A percentile compares a stretch with the other conserved stretches of the same genome.
Conservation (phyloP, 2,888 invertebrate species). For the Theodoxus fluviatilis region DNA sequence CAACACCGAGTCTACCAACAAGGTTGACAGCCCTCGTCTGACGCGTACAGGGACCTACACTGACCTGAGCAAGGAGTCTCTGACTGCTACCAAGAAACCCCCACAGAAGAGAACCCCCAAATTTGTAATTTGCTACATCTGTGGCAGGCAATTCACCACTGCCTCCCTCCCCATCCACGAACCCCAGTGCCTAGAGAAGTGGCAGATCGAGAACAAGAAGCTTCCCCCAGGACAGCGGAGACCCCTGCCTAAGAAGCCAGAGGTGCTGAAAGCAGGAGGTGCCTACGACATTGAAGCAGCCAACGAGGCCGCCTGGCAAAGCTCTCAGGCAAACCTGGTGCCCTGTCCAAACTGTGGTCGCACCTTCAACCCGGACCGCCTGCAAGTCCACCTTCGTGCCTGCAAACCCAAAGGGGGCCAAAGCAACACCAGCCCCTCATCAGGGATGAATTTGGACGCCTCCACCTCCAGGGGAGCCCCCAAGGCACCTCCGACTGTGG, state of each 20-base stretch:
- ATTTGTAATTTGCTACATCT: slow-evolving; percentile 72
- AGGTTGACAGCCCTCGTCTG: too few relatives aligned
- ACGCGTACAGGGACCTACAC: too few relatives aligned
- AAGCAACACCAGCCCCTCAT: background rate
- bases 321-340: slow-evolving; percentile 69
- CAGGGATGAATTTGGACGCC: slow-evolving; percentile 9
- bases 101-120: slow-evolving; percentile 59
- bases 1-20: too few relatives aligned
- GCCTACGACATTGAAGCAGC: slow-evolving; percentile 39
- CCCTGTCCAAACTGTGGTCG: slow-evolving; percentile 73
- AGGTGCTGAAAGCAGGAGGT: slow-evolving; percentile 47
- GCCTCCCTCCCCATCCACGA: slow-evolving; percentile 73
- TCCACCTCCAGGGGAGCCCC: slow-evolving; percentile 33
- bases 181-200: slow-evolving; percentile 74
- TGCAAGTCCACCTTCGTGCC: slow-evolving; percentile 71
- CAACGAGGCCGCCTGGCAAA: slow-evolving; percentile 71
- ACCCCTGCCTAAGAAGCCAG: slow-evolving; percentile 72
- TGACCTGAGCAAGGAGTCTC: too few relatives aligned
- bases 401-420: slow-evolving; percentile 65
- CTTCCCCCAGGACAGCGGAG: slow-evolving; percentile 70
- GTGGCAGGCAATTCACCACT: slow-evolving; percentile 73
- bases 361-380: slow-evolving; percentile 74
- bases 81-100: too few relatives aligned
- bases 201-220: slow-evolving; percentile 71
- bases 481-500: slow-evolving; percentile 58